A percentile compares a stretch with the other conserved stretches of the same genome.
Conservation (phyloP, 35 echinoderm and acorn worm genomes). For the Lytechinus pictus region DNA sequence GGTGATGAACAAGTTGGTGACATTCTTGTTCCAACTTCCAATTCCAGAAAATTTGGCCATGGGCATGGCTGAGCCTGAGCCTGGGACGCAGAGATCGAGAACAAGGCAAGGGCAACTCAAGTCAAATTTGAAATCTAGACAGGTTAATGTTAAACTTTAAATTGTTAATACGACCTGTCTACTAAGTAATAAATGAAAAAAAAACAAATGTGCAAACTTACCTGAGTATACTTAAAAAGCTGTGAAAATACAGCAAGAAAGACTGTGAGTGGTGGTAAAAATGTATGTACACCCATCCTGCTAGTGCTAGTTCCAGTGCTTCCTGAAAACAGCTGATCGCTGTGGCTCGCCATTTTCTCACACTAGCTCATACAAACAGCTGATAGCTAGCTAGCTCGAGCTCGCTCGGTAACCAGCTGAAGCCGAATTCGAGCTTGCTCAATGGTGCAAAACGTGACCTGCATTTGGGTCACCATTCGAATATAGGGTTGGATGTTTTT, state of each 20-base stretch:
- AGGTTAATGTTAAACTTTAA: too few species aligned
- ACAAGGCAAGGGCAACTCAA: too few species aligned
- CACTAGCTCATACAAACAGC: neutral
- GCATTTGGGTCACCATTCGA: neutral
- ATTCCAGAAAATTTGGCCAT: too few species aligned
- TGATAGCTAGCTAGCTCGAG: neutral
- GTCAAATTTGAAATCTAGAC: too few species aligned
- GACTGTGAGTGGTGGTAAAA: constrained; percentile 13
- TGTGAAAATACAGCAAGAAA: constrained; percentile 42
- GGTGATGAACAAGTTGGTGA: too few species aligned
- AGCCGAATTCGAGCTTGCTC: neutral
- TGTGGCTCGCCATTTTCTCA: constrained; percentile 6
- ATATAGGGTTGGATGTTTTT: neutral
- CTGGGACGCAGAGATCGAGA: too few species aligned
- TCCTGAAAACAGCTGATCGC: constrained; percentile 28
- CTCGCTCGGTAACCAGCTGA: constrained; percentile 15
- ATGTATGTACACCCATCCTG: constrained; percentile 20
- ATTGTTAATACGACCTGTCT: too few species aligned
- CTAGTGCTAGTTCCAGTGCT: neutral
- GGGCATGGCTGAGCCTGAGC: too few species aligned
- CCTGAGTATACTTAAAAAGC: constrained; percentile 48
- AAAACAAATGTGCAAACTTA: constrained; percentile 29
- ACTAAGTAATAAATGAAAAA: neutral
- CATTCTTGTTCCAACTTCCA: too few species aligned
- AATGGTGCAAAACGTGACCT: constrained; percentile 16